Conservation (phyloP, 2,797 vertebrate genomes). For the Bovichtus variegatus region DNA sequence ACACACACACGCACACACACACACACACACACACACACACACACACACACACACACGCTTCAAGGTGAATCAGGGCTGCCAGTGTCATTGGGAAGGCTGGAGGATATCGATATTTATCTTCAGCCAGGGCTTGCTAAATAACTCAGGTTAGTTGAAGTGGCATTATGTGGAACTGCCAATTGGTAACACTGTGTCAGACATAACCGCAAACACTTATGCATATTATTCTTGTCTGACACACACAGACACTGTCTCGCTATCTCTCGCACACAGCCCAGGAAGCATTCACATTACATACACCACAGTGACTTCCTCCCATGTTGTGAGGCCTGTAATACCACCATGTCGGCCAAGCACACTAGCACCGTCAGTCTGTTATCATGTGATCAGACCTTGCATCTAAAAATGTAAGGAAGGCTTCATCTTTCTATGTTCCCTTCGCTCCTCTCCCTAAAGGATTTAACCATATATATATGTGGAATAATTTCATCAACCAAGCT, state of each 20-base stretch:
- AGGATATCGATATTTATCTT: constrained; percentile 39
- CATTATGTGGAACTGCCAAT: constrained; percentile 33
- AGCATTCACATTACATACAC: constrained; percentile 33
- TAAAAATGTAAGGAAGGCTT: constrained; percentile 40
- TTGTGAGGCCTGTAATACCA: constrained; percentile 33
- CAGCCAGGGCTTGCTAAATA: constrained; percentile 23
- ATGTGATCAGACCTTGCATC: constrained; percentile 42
- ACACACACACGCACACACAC: constrained; percentile 7
- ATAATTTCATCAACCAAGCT: constrained; percentile 85
- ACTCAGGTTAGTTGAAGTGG: constrained; percentile 19
- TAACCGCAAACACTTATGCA: constrained; percentile 31
- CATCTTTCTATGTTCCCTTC: constrained; percentile 33
- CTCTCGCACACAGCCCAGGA: constrained; percentile 10
- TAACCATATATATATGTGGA: constrained; percentile 56
- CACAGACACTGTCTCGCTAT: constrained; percentile 3
- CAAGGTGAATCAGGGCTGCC: constrained; percentile 32
- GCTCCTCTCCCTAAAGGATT: constrained; percentile 57
- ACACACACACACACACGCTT: constrained; percentile 9
- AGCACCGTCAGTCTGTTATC: constrained; percentile 23
- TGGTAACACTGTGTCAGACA: constrained; percentile 40
- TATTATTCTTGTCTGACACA: constrained; percentile 43
- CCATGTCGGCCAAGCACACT: constrained; percentile 18
- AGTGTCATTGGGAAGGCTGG: constrained; percentile 32
- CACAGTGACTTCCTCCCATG: constrained; percentile 14
- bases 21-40: constrained; percentile 14